A percentile compares a stretch with the other conserved stretches of the same genome.
phyloP scores from a whole-genome alignment of 2,113 vertebrate genomes.

The Machaerirhynchus nigripectus region DNA sequence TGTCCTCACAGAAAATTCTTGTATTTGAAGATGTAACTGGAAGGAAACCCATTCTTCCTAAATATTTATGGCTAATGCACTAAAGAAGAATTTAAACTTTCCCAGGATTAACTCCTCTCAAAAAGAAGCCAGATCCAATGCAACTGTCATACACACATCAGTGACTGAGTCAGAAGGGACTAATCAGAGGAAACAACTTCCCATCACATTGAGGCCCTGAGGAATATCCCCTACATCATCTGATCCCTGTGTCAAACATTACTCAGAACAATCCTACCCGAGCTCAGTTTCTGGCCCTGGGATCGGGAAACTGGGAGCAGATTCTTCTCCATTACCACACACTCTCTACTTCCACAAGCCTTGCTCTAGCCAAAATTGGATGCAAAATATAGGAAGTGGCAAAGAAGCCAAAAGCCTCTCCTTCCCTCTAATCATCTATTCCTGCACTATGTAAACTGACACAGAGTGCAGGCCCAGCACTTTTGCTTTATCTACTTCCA shows the following conservation, averaged over 20 bases:
- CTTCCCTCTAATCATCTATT: background rate
- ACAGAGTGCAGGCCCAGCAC: accelerated
- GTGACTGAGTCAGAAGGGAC: background rate
- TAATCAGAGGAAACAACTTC: background rate
- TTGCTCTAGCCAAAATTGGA: background rate
- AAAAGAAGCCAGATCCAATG: background rate
- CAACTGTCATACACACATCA: background rate
- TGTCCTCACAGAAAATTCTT: background rate
- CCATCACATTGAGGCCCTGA: background rate
- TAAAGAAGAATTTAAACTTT: background rate
- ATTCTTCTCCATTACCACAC: background rate
- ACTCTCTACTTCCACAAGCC: background rate
- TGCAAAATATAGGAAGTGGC: background rate
- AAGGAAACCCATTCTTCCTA: background rate
- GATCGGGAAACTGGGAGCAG: background rate
- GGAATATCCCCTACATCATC: background rate
- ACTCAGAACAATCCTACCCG: background rate
- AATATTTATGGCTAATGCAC: accelerated
- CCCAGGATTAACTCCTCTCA: background rate
- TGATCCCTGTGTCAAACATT: background rate
- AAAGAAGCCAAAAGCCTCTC: background rate
- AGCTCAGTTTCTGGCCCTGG: background rate
- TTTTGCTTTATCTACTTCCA: background rate
- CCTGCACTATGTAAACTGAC: background rate
- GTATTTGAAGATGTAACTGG: background rate